Conservation (phyloP, 2,797 vertebrate genomes). For the Karalla daura region DNA sequence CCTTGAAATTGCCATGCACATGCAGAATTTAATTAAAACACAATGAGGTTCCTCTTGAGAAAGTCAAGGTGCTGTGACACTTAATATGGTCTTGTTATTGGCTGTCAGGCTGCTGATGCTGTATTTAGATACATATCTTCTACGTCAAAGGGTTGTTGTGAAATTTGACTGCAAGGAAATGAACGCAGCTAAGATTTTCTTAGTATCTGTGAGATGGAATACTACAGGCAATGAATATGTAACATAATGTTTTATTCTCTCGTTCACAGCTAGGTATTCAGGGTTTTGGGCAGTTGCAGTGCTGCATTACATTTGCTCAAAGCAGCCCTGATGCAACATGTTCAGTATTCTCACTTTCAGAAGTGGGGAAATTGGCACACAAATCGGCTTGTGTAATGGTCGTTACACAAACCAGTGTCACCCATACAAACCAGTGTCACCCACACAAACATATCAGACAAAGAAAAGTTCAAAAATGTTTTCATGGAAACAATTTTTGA, state of each 20-base stretch:
- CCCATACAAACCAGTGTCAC: background rate
- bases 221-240: constrained; percentile 19
- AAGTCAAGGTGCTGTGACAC: constrained; percentile 34
- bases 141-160: constrained; percentile 8
- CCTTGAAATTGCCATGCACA: constrained; percentile 65
- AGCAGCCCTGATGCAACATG: constrained; percentile 20
- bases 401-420: constrained; percentile 1
- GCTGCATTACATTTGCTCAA: constrained; percentile 17
- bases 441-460: constrained; percentile 13
- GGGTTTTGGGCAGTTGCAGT: constrained; percentile 6
- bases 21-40: constrained; percentile 64
- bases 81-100: constrained; percentile 57
- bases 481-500: constrained; percentile 20
- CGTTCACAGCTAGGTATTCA: constrained; percentile 11
- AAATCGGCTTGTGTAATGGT: constrained; percentile 6
- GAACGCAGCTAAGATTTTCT: constrained; percentile 8
- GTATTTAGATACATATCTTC: constrained; percentile 26
- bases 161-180: constrained; percentile 26
- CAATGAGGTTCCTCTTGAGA: constrained; percentile 40
- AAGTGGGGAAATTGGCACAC: constrained; percentile 11
- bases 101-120: constrained; percentile 40
- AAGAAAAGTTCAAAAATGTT: constrained; percentile 18
- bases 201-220: background rate
- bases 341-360: constrained; percentile 21
- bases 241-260: constrained; percentile 25